Evolutionary conservation across 2,113 vertebrate genomes (phyloP), one percentile per base, ranked within the genome.

Genomic region (Menidia beryllina): DNA sequence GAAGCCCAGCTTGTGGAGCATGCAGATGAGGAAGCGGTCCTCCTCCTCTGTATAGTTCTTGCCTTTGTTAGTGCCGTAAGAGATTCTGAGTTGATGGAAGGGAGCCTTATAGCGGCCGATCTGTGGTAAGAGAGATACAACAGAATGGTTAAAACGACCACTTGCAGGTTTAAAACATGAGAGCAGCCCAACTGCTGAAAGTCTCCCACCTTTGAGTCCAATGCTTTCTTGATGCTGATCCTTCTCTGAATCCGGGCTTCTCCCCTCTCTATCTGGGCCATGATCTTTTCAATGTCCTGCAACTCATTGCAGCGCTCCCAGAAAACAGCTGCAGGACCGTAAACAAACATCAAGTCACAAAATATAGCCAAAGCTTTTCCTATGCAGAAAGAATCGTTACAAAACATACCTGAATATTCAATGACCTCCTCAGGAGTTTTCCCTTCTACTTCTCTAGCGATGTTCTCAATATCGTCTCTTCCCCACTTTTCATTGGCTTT

Each of bases 401-500:
- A 14, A 26, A 6, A 0, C 11, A 74, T 95, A 98, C 98, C 98
- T 69, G 98, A 99, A 81, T 99, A 99, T 68, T 99, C 98, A 88
- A 99, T 98, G 25, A 99, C 98, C 91, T 99, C 98, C 70, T 99
- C 98, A 1, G 98, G 98, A 10, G 96, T 96, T 93, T 99, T 99
- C 0, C 98, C 97, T 91, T 99, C 98, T 1, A 99, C 97, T 89
- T 99, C 97, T 72, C 96, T 94, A 61, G 97, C 97, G 76, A 99
- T 99, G 84, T 99, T 99, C 90, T 99, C 98, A 63, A 99, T 98
- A 81, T 99, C 97, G 81, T 99, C 98, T 84, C 97, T 91, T 59
- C 98, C 97, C 98, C 98, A 99, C 84, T 99, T 99, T 86, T 99
- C 98, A 65, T 99, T 99, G 26, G 97, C 98, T 93, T 99, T 99